A percentile compares a stretch with the other conserved stretches of the same genome.
Conservation (phyloP, 2,113 vertebrate genomes). For the Colinus virginianus region DNA sequence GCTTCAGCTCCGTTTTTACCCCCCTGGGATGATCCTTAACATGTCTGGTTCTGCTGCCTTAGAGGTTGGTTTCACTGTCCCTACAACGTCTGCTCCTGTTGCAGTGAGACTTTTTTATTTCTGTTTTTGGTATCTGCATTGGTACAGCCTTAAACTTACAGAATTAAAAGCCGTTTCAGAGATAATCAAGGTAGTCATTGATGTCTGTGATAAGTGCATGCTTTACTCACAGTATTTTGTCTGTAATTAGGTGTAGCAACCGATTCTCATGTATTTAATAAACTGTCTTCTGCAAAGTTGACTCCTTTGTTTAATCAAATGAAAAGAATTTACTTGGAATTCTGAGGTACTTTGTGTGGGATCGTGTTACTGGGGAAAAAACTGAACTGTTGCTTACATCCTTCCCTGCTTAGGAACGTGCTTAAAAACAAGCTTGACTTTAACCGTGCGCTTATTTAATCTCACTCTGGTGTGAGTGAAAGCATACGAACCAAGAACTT, state of each 20-base stretch:
- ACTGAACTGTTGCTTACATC: not conserved
- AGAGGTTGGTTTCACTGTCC: conserved; percentile 52
- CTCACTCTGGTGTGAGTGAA: not conserved
- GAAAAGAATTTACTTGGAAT: not conserved
- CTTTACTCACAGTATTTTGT: conserved; percentile 69
- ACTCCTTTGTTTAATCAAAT: conserved; percentile 50
- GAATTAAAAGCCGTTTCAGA: conserved; percentile 60
- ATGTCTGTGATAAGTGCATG: conserved; percentile 67
- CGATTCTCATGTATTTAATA: conserved; percentile 68
- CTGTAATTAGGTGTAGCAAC: conserved; percentile 60
- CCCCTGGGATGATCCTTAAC: conserved; percentile 46
- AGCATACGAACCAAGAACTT: not conserved
- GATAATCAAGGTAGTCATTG: conserved; percentile 42
- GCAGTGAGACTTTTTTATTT: conserved; percentile 53
- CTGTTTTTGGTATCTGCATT: conserved; percentile 19
- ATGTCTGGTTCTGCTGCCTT: conserved; percentile 61
- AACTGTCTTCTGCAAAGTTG: conserved; percentile 68
- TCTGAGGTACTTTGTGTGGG: not conserved
- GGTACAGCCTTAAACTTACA: conserved; percentile 64
- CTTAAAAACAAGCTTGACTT: not conserved
- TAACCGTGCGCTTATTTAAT: not conserved
- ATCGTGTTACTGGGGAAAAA: not conserved
- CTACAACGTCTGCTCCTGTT: conserved; percentile 57
- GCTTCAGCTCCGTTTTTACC: conserved; percentile 56
- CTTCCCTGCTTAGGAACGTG: not conserved